These are phyloP conservation scores for Beroe ovata DNA, from an alignment of 37 sponge, comb jelly and placozoan genomes.

Conservation along the genomic window DNA sequence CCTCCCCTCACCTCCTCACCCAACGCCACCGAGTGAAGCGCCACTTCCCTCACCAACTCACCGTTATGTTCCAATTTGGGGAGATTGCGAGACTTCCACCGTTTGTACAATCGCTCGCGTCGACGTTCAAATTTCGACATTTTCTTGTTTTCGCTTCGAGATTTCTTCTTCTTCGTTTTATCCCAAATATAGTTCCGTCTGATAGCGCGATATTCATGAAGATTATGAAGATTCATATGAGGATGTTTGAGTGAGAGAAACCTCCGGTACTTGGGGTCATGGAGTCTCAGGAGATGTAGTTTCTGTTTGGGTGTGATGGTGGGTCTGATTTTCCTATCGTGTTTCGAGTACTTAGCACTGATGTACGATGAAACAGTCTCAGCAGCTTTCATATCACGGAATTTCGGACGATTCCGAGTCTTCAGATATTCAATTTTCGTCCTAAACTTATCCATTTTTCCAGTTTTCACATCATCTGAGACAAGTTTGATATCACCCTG, in stretches of 20 bases:
- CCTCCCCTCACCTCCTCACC: background rate
- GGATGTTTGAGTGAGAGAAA: background rate
- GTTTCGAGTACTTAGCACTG: background rate
- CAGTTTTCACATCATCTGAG: too few species aligned
- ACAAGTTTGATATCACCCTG: too few species aligned
- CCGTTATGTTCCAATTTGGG: background rate
- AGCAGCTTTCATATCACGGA: background rate
- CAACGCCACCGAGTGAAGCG: background rate
- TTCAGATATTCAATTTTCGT: background rate
- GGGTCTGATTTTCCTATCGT: background rate
- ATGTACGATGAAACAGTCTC: background rate
- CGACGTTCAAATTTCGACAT: background rate
- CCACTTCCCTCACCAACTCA: background rate
- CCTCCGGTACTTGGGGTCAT: background rate
- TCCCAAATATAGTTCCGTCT: background rate
- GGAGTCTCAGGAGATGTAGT: background rate
- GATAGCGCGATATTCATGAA: background rate
- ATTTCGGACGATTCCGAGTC: background rate
- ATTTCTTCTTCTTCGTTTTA: too few species aligned
- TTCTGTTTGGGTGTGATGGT: background rate
- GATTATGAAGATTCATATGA: background rate
- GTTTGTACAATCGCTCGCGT: background rate
- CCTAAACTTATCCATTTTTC: too few species aligned
- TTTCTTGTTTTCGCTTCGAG: background rate
- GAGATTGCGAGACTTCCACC: background rate